These are phyloP conservation scores for Benitochromis conjunctus DNA, from an alignment of 2,113 vertebrate genomes.

Conservation along the genomic window DNA sequence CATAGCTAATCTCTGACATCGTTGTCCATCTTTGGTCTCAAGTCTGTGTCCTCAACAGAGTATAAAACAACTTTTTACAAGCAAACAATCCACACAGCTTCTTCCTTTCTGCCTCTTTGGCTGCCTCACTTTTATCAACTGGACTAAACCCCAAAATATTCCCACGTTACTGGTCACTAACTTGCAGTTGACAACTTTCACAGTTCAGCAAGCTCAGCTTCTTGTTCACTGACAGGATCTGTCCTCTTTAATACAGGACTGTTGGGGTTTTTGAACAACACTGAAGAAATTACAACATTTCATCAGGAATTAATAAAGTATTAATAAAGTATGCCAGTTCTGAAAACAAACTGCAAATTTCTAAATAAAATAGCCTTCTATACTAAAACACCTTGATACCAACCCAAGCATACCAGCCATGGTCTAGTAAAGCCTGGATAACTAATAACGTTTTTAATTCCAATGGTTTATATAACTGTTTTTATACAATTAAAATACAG, in stretches of 20 bases:
- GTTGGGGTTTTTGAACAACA: rapidly evolving
- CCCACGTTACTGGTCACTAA: neutral
- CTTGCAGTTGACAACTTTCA: neutral
- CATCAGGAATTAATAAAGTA: neutral
- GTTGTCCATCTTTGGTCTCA: neutral
- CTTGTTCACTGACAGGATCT: too few relatives aligned
- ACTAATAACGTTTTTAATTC: neutral
- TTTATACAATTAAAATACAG: neutral
- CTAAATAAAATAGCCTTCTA: neutral
- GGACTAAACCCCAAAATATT: neutral
- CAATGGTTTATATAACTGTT: neutral
- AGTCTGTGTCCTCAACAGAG: neutral
- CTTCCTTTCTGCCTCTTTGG: neutral
- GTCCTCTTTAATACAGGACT: rapidly evolving
- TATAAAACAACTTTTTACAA: neutral
- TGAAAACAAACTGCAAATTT: neutral
- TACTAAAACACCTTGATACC: neutral
- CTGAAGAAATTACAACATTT: neutral
- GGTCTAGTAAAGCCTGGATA: neutral
- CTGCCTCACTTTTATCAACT: neutral
- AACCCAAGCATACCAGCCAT: neutral
- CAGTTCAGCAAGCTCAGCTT: neutral
- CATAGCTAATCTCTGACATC: neutral
- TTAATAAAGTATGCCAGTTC: neutral
- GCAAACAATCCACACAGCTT: neutral